These are phyloP conservation scores for Diarsia dahlii DNA, from an alignment of 2,888 invertebrate genomes.

Conservation along the genomic window DNA sequence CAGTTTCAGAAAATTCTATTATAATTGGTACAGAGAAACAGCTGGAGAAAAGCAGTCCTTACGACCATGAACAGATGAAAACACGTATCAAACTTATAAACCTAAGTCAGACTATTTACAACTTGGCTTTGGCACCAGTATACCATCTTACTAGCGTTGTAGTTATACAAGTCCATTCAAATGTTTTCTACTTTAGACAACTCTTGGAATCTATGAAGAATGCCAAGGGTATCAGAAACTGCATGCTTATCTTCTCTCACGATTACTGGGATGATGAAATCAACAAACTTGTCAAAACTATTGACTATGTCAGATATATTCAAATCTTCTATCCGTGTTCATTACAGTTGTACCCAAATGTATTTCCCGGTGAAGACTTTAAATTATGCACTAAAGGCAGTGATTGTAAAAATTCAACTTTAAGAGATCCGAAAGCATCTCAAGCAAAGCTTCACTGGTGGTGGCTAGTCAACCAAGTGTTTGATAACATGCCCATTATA, in stretches of 20 bases:
- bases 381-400: conserved; percentile 66
- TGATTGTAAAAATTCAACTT: conserved; percentile 60
- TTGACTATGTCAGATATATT: conserved; percentile 53
- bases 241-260: conserved; percentile 71
- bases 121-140: conserved; percentile 44
- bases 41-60: neutral
- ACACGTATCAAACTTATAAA: conserved; percentile 65
- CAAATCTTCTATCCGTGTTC: conserved; percentile 70
- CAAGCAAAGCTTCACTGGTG: conserved; percentile 77
- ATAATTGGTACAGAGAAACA: neutral
- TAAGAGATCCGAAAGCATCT: conserved; percentile 57
- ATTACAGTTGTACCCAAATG: conserved; percentile 69
- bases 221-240: conserved; percentile 66
- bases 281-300: conserved; percentile 50
- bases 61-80: conserved; percentile 50
- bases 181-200: conserved; percentile 63
- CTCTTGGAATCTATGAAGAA: conserved; percentile 68
- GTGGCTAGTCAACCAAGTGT: conserved; percentile 75
- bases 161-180: conserved; percentile 73
- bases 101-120: conserved; percentile 63
- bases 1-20: neutral
- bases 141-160: conserved; percentile 58
- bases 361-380: conserved; percentile 71
- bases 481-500: conserved; percentile 65
- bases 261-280: conserved; percentile 61